A percentile compares a stretch with the other conserved stretches of the same genome.
These are phyloP conservation scores for Neoascia interrupta DNA, from an alignment of 2,888 invertebrate species.

Conservation along the genomic window DNA sequence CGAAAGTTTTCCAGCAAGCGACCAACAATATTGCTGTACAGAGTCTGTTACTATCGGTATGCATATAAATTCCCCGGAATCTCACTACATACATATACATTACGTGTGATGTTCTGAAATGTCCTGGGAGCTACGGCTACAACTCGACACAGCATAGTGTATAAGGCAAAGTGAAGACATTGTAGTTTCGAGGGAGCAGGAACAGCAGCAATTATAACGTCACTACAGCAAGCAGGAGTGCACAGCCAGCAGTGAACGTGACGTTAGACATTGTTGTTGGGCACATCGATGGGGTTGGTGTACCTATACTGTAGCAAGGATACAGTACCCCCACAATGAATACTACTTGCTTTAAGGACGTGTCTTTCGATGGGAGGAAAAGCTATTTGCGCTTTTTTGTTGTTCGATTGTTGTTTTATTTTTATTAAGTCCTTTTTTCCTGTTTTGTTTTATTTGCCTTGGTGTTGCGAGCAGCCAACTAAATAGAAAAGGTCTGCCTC, in stretches of 20 bases:
- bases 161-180: conserved; percentile 5
- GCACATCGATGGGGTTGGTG: conserved; percentile 35
- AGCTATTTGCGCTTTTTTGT: conserved; percentile 38
- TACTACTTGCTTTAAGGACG: conserved; percentile 13
- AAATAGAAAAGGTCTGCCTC: conserved; percentile 57
- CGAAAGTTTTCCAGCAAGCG: too few species aligned
- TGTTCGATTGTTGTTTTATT: conserved; percentile 6
- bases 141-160: too few species aligned
- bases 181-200: conserved; percentile 25
- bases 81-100: conserved; percentile 6
- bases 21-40: too few species aligned
- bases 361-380: not conserved
- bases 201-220: conserved; percentile 42
- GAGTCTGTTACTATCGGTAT: too few species aligned
- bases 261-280: conserved; percentile 11
- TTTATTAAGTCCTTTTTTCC: conserved; percentile 3
- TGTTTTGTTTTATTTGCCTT: conserved; percentile 24
- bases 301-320: conserved; percentile 38
- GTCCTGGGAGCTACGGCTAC: conserved; percentile 1
- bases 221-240: conserved; percentile 24
- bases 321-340: conserved; percentile 16
- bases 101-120: conserved; percentile 44
- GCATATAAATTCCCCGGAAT: conserved; percentile 20
- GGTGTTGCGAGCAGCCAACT: conserved; percentile 30
- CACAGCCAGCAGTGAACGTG: conserved; percentile 28